These are phyloP conservation scores for Musca vetustissima DNA, from an alignment of 1,140 invertebrate genomes.

Conservation along the genomic window DNA sequence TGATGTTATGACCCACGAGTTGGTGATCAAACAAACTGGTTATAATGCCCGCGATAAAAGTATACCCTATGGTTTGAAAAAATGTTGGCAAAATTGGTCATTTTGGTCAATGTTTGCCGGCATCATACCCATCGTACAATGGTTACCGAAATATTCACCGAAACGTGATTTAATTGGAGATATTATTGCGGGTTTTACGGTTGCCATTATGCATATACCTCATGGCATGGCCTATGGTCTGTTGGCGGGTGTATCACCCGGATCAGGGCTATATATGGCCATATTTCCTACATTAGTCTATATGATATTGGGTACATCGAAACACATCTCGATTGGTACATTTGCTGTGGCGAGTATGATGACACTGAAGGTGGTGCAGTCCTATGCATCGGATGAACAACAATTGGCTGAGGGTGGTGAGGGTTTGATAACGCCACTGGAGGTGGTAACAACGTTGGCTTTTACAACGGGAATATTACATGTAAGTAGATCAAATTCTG, in stretches of 20 bases:
- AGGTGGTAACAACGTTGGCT: slow-evolving; percentile 46
- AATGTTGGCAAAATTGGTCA: slow-evolving; percentile 42
- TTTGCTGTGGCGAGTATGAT: slow-evolving; percentile 88
- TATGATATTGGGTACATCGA: slow-evolving; percentile 86
- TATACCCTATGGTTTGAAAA: slow-evolving; percentile 42
- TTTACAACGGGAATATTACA: slow-evolving; percentile 45
- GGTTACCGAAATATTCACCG: slow-evolving; percentile 72
- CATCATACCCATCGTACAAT: slow-evolving; percentile 65
- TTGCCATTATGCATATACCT: slow-evolving; percentile 92
- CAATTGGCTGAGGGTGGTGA: not conserved
- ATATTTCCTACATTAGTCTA: slow-evolving; percentile 92
- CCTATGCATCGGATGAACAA: slow-evolving; percentile 34
- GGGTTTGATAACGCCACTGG: slow-evolving; percentile 18
- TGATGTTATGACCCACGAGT: slow-evolving; percentile 49
- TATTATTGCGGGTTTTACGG: slow-evolving; percentile 77
- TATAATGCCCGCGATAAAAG: slow-evolving; percentile 52
- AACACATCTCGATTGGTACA: slow-evolving; percentile 90
- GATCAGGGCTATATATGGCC: slow-evolving; percentile 91
- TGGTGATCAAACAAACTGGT: slow-evolving; percentile 50
- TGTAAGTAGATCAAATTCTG: slow-evolving; percentile 42
- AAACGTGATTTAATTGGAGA: slow-evolving; percentile 67
- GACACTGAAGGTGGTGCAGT: slow-evolving; percentile 75
- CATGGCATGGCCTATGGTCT: slow-evolving; percentile 87
- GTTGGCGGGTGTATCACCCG: slow-evolving; percentile 81
- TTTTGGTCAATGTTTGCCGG: slow-evolving; percentile 47